These are phyloP conservation scores for Sinocyclocheilus anshuiensis DNA, from an alignment of 2,113 vertebrate genomes.

Conservation along the genomic window DNA sequence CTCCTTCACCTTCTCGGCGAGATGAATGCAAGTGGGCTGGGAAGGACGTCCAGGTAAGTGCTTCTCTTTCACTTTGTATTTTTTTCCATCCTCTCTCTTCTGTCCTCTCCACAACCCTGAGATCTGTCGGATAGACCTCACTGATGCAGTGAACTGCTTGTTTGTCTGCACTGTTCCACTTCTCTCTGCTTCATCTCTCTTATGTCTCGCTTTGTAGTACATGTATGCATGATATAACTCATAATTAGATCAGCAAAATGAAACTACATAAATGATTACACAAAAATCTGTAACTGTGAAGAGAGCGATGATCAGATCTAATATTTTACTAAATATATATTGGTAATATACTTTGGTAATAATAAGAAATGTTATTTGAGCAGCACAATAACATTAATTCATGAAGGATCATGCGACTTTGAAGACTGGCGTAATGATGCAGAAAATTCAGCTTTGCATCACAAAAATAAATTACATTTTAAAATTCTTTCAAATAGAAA, in stretches of 20 bases:
- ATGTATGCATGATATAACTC: background rate
- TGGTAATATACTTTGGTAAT: background rate
- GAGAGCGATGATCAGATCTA: background rate
- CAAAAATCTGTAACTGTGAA: background rate
- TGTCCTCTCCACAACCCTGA: conserved; percentile 6
- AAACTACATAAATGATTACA: background rate
- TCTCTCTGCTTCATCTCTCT: background rate
- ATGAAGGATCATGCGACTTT: background rate
- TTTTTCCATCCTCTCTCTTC: background rate
- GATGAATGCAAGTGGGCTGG: conserved; percentile 99
- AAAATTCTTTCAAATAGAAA: background rate
- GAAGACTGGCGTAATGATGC: background rate
- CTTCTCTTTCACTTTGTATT: background rate
- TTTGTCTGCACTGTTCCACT: background rate
- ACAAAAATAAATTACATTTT: background rate
- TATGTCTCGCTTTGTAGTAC: background rate
- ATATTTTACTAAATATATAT: background rate
- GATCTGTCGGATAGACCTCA: conserved; percentile 11
- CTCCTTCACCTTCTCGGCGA: conserved; percentile 86
- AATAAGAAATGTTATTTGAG: background rate
- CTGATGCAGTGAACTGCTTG: background rate
- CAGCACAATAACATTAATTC: background rate
- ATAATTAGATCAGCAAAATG: background rate
- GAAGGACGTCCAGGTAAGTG: conserved; percentile 90
- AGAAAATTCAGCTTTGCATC: background rate